Evolutionary conservation across 1,140 invertebrate species (phyloP).

Genomic region (Zaprionus nigranus): DNA sequence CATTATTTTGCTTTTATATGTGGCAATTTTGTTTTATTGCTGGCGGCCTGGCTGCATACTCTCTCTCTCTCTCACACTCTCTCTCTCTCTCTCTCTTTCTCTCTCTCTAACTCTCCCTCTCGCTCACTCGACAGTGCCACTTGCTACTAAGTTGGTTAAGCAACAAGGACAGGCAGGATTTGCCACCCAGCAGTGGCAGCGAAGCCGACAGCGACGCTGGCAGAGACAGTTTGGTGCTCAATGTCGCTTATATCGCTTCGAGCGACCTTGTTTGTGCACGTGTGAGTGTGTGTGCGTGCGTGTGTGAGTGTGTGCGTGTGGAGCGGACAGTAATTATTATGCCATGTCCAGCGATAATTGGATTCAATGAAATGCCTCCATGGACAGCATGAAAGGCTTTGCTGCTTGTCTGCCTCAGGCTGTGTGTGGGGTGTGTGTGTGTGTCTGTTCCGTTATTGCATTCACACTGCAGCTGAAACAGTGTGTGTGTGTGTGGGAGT

Average conservation of each 20-base stretch:
- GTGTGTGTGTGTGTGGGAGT: conserved; percentile 6
- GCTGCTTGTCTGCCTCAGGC: not conserved
- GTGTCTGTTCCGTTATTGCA: conserved; percentile 27
- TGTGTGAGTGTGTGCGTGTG: conserved; percentile 29
- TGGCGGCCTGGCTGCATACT: conserved; percentile 52
- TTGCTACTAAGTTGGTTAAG: conserved; percentile 73
- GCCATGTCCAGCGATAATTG: conserved; percentile 82
- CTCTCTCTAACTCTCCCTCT: not conserved
- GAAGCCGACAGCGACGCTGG: not conserved
- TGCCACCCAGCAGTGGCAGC: conserved; percentile 25
- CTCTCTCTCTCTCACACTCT: conserved; percentile 3
- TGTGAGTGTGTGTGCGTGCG: conserved; percentile 18
- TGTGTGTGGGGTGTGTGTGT: not conserved
- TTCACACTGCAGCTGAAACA: conserved; percentile 24
- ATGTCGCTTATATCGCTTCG: conserved; percentile 64
- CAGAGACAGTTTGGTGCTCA: conserved; percentile 33
- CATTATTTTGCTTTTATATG: conserved; percentile 82
- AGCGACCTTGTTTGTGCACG: conserved; percentile 65
- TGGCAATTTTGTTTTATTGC: conserved; percentile 77
- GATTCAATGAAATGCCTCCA: conserved; percentile 78
- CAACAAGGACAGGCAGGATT: conserved; percentile 76
- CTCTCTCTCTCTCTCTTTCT: conserved; percentile 28
- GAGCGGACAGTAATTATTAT: conserved; percentile 82
- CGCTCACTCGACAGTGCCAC: conserved; percentile 19
- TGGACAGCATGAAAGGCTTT: conserved; percentile 31